Evolutionary conservation across 2,888 invertebrate species (phyloP), one percentile per base, ranked within the genome.

Genomic region (Mellilla xanthometata): DNA sequence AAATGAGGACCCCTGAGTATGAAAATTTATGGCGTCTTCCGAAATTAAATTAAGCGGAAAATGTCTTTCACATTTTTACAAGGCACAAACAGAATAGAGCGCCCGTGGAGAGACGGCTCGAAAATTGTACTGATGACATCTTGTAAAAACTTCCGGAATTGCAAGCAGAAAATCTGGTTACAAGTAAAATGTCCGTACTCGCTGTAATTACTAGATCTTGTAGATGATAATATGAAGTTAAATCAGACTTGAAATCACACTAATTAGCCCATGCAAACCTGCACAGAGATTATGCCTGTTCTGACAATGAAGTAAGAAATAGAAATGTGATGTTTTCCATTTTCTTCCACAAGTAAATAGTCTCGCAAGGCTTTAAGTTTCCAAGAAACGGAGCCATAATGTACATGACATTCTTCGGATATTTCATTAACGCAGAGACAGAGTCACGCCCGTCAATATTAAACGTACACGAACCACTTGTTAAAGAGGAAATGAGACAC

Each of bases 21-120:
- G 49, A 52, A 48, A 62, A 59, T 62, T 62, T 64, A 65, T 58
- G 49, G 60, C 58, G 43, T 52, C 36, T 56, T 52, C 54, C 51
- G 50, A 54, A 67, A 60, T 56, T 56, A 52, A 62, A 65, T 65
- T 60, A 59, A 49, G 44, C 56, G 60, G 54, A 54, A 61, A 60
- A 49, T 56, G 50, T 49, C 50, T 47, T 34, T 32, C 22, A 38
- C 36, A 41, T 40, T 54, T 50, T 47, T 32, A 47, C 36, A 44
- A 40, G 47, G 23, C 36, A 35, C 34, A 45, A 44, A 47, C 33
- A 43, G 29, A 10, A 19, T 22, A 15, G 12, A 12, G 10, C 7
- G 10, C 2, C 24, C 7, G 15, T 1, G 15, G 28, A 4, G 11
- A 9, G 26, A 3, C 22, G 22, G 2, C 8, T 24, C 24, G 28